These are phyloP conservation scores for Aratinga solstitialis DNA, from an alignment of 2,797 vertebrate genomes.

Conservation along the genomic window DNA sequence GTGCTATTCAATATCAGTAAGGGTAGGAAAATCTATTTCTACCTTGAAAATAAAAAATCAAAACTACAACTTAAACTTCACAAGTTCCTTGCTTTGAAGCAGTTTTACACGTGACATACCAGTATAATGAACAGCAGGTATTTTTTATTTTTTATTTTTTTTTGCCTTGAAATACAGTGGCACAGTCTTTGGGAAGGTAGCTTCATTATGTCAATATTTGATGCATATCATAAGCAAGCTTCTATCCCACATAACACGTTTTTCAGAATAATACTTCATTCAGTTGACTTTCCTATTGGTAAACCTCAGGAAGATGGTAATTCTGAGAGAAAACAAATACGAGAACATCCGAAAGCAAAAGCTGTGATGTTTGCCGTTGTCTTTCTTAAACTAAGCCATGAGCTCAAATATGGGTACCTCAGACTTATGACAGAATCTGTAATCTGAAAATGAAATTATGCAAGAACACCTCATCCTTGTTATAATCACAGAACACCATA, in stretches of 20 bases:
- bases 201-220: background rate
- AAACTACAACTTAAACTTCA: background rate
- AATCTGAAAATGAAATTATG: background rate
- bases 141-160: too few species aligned
- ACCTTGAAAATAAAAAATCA: background rate
- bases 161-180: background rate
- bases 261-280: background rate
- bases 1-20: background rate
- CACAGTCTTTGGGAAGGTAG: background rate
- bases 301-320: background rate
- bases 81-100: background rate
- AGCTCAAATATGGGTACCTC: background rate
- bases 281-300: background rate
- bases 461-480: background rate
- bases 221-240: background rate
- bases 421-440: background rate
- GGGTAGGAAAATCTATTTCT: background rate
- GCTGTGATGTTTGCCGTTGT: background rate
- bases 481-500: background rate
- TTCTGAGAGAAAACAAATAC: background rate
- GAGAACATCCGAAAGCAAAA: background rate
- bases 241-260: background rate
- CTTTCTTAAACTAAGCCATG: background rate
- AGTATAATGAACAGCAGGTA: background rate
- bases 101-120: background rate